A percentile compares a stretch with the other conserved stretches of the same genome.
Conservation (phyloP, 1,140 invertebrate species). For the Panonychus citri region DNA sequence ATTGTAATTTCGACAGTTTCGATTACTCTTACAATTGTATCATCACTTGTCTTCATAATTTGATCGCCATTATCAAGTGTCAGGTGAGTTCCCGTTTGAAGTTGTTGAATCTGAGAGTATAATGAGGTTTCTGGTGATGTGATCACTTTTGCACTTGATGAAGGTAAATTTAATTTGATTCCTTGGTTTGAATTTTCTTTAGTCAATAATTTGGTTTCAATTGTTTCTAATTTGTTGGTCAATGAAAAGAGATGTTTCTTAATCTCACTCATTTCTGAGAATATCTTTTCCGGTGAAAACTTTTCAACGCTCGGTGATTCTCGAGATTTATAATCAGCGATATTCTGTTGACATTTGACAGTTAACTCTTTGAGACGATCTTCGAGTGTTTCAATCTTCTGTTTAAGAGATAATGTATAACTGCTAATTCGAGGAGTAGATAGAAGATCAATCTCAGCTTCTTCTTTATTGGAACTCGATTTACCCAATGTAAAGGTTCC, state of each 20-base stretch:
- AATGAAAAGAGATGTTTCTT: background rate
- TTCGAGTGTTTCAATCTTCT: background rate
- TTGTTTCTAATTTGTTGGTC: background rate
- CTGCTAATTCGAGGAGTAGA: background rate
- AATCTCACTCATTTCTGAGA: background rate
- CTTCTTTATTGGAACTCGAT: background rate
- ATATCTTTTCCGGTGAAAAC: background rate
- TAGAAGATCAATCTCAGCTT: background rate
- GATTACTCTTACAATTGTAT: background rate
- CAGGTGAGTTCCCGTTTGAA: background rate
- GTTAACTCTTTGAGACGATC: background rate
- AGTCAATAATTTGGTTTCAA: background rate
- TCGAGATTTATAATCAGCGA: background rate
- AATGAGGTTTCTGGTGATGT: background rate
- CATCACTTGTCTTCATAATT: background rate
- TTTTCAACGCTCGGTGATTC: background rate
- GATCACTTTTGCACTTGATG: background rate
- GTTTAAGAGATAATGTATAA: background rate
- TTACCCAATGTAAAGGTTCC: background rate
- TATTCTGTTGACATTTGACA: background rate
- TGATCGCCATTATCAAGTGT: background rate
- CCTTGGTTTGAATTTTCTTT: background rate
- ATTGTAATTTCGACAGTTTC: background rate
- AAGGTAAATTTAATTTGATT: background rate
- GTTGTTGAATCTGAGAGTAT: background rate